Evolutionary conservation across 1,140 invertebrate species (phyloP).

Genomic region (Drosophila saltans): DNA sequence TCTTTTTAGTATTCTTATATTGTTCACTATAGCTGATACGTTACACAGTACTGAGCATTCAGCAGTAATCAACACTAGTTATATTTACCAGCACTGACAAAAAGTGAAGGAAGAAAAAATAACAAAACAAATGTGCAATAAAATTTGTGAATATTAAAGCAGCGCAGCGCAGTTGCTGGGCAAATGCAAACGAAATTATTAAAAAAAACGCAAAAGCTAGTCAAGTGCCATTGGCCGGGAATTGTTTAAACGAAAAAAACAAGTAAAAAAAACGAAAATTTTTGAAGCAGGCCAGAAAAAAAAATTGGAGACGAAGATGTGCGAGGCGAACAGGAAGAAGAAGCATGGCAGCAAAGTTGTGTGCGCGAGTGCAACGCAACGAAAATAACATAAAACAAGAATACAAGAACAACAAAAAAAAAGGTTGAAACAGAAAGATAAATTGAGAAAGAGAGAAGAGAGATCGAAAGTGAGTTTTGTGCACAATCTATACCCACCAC

Average conservation of each 20-base stretch:
- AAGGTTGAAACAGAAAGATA: conserved; percentile 20
- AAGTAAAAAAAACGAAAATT: conserved; percentile 41
- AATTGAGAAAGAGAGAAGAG: conserved; percentile 37
- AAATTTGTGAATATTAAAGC: conserved; percentile 63
- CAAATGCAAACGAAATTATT: conserved; percentile 32
- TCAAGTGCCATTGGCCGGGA: neutral
- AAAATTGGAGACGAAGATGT: conserved; percentile 58
- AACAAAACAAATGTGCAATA: conserved; percentile 78
- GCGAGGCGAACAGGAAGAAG: conserved; percentile 64
- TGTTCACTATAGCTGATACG: no score
- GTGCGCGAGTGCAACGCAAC: conserved; percentile 75
- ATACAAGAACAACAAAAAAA: conserved; percentile 43
- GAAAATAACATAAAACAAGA: conserved; percentile 64
- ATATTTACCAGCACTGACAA: conserved; percentile 23
- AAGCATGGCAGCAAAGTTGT: conserved; percentile 60
- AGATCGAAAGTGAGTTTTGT: conserved; percentile 65
- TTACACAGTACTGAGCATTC: neutral
- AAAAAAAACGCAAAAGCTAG: conserved; percentile 28
- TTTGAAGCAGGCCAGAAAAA: conserved; percentile 45
- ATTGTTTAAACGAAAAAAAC: neutral
- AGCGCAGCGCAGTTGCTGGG: conserved; percentile 41
- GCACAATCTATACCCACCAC: conserved; percentile 47
- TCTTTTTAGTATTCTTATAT: no score
- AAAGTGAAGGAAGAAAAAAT: conserved; percentile 62
- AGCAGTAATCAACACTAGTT: neutral